Conservation (phyloP, 92 coral and sea anemone species). For the Umimayanthus kanabou region DNA sequence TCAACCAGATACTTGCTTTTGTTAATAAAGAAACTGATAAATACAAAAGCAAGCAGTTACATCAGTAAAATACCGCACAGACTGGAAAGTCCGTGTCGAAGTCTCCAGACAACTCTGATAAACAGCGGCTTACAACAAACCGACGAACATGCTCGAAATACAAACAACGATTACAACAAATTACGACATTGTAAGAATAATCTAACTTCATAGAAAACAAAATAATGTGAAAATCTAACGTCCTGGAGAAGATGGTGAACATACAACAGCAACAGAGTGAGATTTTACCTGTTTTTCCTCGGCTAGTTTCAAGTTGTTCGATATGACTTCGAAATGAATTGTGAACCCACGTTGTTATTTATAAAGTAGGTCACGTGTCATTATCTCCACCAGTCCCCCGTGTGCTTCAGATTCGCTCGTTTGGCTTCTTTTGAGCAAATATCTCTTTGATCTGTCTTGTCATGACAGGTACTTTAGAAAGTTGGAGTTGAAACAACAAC, state of each 20-base stretch:
- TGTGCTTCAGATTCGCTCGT: constrained; percentile 2
- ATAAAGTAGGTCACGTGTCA: constrained; percentile 39
- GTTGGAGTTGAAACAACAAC: too few relatives aligned
- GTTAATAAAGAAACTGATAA: neutral
- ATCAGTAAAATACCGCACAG: neutral
- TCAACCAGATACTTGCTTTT: neutral
- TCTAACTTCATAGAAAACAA: constrained; percentile 33
- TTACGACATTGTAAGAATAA: neutral
- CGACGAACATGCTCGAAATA: constrained; percentile 30
- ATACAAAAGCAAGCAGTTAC: neutral
- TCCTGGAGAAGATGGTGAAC: constrained; percentile 21
- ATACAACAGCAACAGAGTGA: neutral
- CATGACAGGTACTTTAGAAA: neutral
- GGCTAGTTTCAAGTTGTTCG: constrained; percentile 17
- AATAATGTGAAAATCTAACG: constrained; percentile 32
- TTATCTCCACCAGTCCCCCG: constrained; percentile 24
- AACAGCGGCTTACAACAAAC: neutral
- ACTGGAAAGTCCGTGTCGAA: neutral
- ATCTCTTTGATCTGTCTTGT: neutral
- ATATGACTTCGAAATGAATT: constrained; percentile 18
- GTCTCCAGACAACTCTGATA: neutral
- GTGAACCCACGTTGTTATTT: constrained; percentile 42
- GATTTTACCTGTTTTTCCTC: constrained; percentile 40
- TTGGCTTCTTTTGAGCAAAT: too few relatives aligned
- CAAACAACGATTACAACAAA: constrained; percentile 26